These are phyloP conservation scores for Tympanuchus pallidicinctus DNA, from an alignment of 2,113 vertebrate genomes.

Conservation along the genomic window DNA sequence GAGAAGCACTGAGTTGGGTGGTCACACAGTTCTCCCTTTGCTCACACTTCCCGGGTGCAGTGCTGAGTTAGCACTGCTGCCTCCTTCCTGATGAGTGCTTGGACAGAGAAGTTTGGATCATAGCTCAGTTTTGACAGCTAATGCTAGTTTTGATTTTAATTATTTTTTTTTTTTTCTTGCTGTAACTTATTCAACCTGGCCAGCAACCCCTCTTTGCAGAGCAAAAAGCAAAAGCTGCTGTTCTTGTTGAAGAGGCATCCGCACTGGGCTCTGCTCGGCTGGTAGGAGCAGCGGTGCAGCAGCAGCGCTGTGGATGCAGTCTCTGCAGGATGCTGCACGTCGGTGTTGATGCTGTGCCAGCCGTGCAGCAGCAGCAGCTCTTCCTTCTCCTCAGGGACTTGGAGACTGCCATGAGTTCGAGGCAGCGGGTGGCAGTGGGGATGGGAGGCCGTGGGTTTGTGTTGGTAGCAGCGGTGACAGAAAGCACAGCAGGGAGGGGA, in stretches of 20 bases:
- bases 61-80: conserved; percentile 17
- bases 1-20: background rate
- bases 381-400: background rate
- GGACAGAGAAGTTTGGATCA: background rate
- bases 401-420: background rate
- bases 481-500: background rate
- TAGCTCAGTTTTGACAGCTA: background rate
- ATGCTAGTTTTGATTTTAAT: background rate
- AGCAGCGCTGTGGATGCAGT: background rate
- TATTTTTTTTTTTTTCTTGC: background rate
- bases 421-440: background rate
- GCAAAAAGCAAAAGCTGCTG: background rate
- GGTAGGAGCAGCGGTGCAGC: too few relatives aligned
- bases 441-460: background rate
- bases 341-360: background rate
- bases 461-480: background rate
- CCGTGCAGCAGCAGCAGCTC: accelerated
- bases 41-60: background rate
- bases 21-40: accelerated
- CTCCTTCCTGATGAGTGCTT: background rate
- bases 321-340: background rate
- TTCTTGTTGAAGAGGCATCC: background rate
- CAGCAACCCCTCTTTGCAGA: background rate
- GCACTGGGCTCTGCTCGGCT: background rate
- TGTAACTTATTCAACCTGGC: background rate